Percentiles rank a stretch among this genome's conserved stretches.
phyloP scores from a whole-genome alignment of 2,888 invertebrate genomes.

The Cabera pusaria region DNA sequence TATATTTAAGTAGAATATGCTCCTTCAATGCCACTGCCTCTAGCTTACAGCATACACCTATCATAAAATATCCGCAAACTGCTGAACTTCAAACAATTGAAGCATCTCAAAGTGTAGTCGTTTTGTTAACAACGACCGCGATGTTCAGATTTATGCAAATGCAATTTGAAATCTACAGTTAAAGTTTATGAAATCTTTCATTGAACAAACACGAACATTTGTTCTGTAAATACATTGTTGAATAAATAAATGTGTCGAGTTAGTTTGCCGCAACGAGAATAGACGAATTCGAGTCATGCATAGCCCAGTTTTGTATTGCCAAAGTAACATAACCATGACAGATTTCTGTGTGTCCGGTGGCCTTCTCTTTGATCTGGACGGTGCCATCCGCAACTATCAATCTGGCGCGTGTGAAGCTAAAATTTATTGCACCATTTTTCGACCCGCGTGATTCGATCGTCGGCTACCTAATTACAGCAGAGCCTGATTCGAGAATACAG shows the following conservation, averaged over 20 bases:
- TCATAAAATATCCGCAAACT: slow-evolving; percentile 36
- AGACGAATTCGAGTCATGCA: slow-evolving; percentile 64
- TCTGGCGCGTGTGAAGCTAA: slow-evolving; percentile 36
- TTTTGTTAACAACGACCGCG: slow-evolving; percentile 47
- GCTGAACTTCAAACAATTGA: slow-evolving; percentile 43
- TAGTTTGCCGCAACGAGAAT: slow-evolving; percentile 61
- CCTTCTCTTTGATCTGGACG: slow-evolving; percentile 64
- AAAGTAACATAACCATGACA: slow-evolving; percentile 53
- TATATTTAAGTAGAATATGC: slow-evolving; percentile 36
- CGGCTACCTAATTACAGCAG: slow-evolving; percentile 46
- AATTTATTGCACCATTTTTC: slow-evolving; percentile 36
- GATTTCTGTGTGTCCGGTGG: slow-evolving; percentile 49
- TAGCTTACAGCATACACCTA: slow-evolving; percentile 22
- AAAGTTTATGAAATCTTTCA: slow-evolving; percentile 31
- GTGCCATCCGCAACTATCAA: slow-evolving; percentile 48
- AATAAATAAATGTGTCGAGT: slow-evolving; percentile 59
- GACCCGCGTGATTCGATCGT: slow-evolving; percentile 33
- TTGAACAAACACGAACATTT: slow-evolving; percentile 39
- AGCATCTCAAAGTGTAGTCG: slow-evolving; percentile 44
- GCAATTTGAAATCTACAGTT: slow-evolving; percentile 28
- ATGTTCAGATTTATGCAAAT: slow-evolving; percentile 50
- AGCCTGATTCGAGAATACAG: slow-evolving; percentile 31
- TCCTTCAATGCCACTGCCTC: slow-evolving; percentile 50
- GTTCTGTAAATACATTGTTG: slow-evolving; percentile 60
- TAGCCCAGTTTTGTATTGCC: slow-evolving; percentile 62